These are phyloP conservation scores for Brachionus plicatilis DNA, from an alignment of 1,140 invertebrate species.

Conservation along the genomic window DNA sequence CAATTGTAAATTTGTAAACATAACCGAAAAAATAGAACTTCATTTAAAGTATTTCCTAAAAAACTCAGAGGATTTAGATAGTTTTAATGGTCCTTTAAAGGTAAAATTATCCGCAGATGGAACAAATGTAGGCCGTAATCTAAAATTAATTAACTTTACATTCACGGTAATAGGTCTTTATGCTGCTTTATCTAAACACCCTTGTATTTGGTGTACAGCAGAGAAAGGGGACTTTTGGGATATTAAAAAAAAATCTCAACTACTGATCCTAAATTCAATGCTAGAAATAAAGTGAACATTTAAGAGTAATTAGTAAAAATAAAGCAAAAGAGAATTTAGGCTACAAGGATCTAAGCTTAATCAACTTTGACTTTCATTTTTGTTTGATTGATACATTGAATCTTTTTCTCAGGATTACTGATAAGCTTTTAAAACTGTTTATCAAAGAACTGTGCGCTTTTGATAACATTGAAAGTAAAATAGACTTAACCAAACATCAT, in stretches of 20 bases:
- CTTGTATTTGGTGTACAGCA: background rate
- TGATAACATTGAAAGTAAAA: background rate
- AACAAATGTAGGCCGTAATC: background rate
- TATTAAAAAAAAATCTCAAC: background rate
- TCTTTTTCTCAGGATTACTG: background rate
- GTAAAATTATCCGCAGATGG: background rate
- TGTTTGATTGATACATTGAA: background rate
- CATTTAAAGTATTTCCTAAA: background rate
- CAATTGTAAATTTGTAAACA: background rate
- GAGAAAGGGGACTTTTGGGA: background rate
- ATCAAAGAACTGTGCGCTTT: background rate
- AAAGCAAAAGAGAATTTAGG: background rate
- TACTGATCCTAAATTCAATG: background rate
- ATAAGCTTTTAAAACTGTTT: background rate
- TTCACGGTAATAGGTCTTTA: background rate
- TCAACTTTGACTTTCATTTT: background rate
- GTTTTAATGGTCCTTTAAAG: background rate
- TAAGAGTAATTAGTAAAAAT: background rate
- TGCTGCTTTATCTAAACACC: background rate
- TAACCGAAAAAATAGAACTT: background rate
- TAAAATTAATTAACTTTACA: background rate
- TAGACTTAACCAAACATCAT: background rate
- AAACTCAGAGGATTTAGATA: background rate
- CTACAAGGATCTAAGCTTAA: background rate
- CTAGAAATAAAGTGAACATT: background rate